A percentile compares a stretch with the other conserved stretches of the same genome.
These are phyloP conservation scores for Tetragonisca angustula DNA, from an alignment of 2,888 invertebrate genomes.

Conservation along the genomic window DNA sequence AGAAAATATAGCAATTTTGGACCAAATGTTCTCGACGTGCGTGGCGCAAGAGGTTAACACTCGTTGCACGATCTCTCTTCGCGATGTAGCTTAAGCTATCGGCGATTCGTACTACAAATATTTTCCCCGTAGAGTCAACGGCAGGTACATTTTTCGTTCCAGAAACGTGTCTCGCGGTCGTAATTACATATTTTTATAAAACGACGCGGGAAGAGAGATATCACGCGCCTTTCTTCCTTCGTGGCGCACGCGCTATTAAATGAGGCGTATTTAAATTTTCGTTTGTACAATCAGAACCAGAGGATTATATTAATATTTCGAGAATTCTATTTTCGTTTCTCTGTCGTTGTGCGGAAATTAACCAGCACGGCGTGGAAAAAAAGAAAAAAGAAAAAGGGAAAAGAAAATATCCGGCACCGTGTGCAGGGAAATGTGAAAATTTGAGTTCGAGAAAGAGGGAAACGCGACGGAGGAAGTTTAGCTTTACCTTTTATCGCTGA, in stretches of 20 bases:
- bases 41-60: too few relatives aligned
- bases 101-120: too few relatives aligned
- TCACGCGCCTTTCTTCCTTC: background rate
- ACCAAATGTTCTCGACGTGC: too few relatives aligned
- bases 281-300: constrained; percentile 20
- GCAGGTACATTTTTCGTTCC: background rate
- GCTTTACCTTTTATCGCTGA: constrained; percentile 63
- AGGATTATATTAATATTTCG: constrained; percentile 5
- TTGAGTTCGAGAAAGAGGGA: background rate
- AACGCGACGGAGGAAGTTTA: background rate
- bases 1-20: too few relatives aligned
- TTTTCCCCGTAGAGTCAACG: too few relatives aligned
- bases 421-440: constrained; percentile 5
- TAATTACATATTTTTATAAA: background rate
- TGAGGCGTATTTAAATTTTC: constrained; percentile 11
- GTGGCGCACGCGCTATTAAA: background rate
- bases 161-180: background rate
- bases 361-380: background rate
- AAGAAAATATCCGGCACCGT: background rate
- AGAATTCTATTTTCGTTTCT: constrained; percentile 13
- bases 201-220: background rate
- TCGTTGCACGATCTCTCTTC: too few relatives aligned
- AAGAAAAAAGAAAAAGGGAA: background rate
- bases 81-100: too few relatives aligned
- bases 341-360: constrained; percentile 3